Percentiles rank a stretch among this genome's conserved stretches.
Evolutionary conservation across 2,113 vertebrate genomes (phyloP).

Genomic region (Hippocampus mohnikei): DNA sequence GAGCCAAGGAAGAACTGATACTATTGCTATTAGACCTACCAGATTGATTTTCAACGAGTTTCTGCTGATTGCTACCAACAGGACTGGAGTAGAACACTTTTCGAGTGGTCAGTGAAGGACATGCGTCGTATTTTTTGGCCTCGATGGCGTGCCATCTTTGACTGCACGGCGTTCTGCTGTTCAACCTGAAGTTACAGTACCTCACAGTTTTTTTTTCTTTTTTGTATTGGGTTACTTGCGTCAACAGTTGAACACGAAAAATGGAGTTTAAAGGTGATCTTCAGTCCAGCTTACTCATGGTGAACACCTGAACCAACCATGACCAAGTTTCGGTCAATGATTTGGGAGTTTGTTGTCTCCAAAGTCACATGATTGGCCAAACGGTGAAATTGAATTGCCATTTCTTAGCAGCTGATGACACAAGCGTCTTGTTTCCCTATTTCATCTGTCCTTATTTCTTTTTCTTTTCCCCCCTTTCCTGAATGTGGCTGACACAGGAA

Average conservation of each 20-base stretch:
- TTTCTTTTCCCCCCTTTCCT: slow-evolving; percentile 43
- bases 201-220: background rate
- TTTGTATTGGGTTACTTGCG: background rate
- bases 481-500: slow-evolving; percentile 82
- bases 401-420: slow-evolving; percentile 23
- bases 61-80: background rate
- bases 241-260: background rate
- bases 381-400: background rate
- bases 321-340: no score
- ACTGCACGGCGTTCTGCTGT: no score
- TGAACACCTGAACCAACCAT: background rate
- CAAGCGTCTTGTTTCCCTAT: slow-evolving; percentile 31
- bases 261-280: background rate
- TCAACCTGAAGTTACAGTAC: no score
- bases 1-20: no score
- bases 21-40: no score
- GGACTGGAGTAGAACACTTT: background rate
- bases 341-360: background rate
- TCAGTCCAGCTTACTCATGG: background rate
- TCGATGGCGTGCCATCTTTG: no score
- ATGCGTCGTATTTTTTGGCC: background rate
- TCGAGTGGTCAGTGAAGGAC: background rate
- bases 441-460: slow-evolving; percentile 45
- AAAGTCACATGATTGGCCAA: background rate
- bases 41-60: background rate